phyloP scores from a whole-genome alignment of 2,797 vertebrate species.

The Phoxinus dragarum region DNA sequence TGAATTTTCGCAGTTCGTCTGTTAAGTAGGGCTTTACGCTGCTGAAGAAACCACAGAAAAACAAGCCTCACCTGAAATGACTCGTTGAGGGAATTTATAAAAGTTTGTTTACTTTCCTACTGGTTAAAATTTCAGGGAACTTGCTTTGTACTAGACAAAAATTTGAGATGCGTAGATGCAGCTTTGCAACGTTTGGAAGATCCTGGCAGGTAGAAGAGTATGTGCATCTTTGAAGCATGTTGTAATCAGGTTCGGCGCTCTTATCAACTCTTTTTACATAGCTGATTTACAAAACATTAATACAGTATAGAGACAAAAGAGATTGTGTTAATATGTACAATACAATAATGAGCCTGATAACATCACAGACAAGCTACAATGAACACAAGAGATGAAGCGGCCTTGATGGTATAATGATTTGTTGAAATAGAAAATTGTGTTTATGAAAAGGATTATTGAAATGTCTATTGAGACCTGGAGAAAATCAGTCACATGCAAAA shows the following conservation, averaged over 20 bases:
- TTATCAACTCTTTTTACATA: conserved; percentile 41
- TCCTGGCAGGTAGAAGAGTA: neutral
- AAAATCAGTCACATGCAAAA: neutral
- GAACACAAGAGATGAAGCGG: conserved; percentile 24
- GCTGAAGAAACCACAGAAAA: conserved; percentile 17
- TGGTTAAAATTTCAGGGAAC: conserved; percentile 16
- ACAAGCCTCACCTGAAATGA: conserved; percentile 38
- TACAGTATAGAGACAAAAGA: neutral
- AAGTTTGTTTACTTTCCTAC: conserved; percentile 34
- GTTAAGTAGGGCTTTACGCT: conserved; percentile 1
- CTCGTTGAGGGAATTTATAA: conserved; percentile 29
- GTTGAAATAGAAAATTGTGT: conserved; percentile 22
- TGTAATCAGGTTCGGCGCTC: conserved; percentile 47
- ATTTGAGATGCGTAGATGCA: conserved; percentile 16
- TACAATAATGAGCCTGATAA: conserved; percentile 33
- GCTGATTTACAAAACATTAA: conserved; percentile 37
- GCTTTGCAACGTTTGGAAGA: neutral
- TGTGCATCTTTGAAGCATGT: conserved; percentile 16
- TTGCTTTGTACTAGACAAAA: neutral
- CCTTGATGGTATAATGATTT: conserved; percentile 35
- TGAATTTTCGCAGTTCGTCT: conserved; percentile 15
- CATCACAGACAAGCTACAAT: conserved; percentile 37
- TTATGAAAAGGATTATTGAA: neutral
- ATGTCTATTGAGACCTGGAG: neutral
- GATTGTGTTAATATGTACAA: conserved; percentile 2